phyloP scores from a whole-genome alignment of 2,888 invertebrate species.

The Agrotis segetum region DNA sequence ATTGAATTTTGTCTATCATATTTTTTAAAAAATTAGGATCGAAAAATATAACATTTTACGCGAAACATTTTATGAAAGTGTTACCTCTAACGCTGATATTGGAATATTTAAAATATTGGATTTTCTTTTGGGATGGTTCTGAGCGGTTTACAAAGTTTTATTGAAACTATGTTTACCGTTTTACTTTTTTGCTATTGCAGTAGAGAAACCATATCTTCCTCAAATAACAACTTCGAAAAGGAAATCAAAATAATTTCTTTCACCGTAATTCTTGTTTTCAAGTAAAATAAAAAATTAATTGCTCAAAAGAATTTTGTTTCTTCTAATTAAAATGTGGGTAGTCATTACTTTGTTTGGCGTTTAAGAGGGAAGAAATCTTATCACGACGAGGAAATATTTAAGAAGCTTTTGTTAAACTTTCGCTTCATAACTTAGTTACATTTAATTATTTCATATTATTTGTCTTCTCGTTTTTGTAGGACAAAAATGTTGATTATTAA shows the following conservation, averaged over 20 bases:
- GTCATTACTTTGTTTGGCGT: slow-evolving; percentile 43
- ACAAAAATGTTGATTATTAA: not conserved
- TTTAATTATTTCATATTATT: slow-evolving; percentile 15
- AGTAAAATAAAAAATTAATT: slow-evolving; percentile 31
- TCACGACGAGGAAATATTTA: slow-evolving; percentile 21
- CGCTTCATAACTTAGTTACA: slow-evolving; percentile 28
- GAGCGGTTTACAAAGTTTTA: not conserved
- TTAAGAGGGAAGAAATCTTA: slow-evolving; percentile 13
- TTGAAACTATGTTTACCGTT: too few species aligned
- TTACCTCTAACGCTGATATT: not conserved
- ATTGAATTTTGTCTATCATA: slow-evolving; percentile 10
- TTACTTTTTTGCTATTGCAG: not conserved
- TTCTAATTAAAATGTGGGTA: slow-evolving; percentile 39
- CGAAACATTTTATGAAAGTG: slow-evolving; percentile 2
- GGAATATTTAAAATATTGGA: not conserved
- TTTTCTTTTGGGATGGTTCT: not conserved
- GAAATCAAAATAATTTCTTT: not conserved
- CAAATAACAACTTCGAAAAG: not conserved
- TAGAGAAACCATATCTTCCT: not conserved
- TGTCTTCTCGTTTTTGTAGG: slow-evolving; percentile 1
- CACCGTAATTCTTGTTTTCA: slow-evolving; percentile 10
- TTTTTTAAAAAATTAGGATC: not conserved
- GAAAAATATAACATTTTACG: slow-evolving; percentile 8
- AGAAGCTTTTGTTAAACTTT: slow-evolving; percentile 40
- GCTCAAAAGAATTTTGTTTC: slow-evolving; percentile 29